Evolutionary conservation across 1,140 invertebrate genomes (phyloP).

Genomic region (Hypsibius dujardini): DNA sequence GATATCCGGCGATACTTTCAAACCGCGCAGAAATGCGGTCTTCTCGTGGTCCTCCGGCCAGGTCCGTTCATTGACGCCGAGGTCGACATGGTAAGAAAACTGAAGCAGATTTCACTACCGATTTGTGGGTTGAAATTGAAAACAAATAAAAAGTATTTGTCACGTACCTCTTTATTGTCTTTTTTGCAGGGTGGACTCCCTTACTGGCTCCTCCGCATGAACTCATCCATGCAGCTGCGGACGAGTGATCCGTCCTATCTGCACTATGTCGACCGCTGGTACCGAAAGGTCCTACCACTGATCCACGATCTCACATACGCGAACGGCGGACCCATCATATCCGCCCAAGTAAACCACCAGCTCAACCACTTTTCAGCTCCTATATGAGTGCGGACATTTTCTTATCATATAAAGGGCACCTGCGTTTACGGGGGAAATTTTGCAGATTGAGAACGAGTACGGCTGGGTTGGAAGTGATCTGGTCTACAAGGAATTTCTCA

Average conservation of each 20-base stretch:
- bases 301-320: slow-evolving; percentile 44
- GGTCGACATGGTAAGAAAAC: not conserved
- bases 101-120: too few species aligned
- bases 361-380: too few species aligned
- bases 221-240: not conserved
- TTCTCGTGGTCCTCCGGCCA: not conserved
- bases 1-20: not conserved
- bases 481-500: slow-evolving; percentile 20
- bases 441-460: slow-evolving; percentile 77
- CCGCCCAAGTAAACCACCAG: slow-evolving; percentile 54
- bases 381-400: too few species aligned
- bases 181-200: not conserved
- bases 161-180: too few species aligned
- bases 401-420: too few species aligned
- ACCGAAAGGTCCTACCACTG: slow-evolving; percentile 38
- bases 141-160: too few species aligned
- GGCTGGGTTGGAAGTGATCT: slow-evolving; percentile 35
- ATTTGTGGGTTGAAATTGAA: too few species aligned
- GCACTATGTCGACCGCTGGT: slow-evolving; percentile 44
- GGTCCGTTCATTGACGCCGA: slow-evolving; percentile 15
- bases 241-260: slow-evolving; percentile 33
- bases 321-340: slow-evolving; percentile 61
- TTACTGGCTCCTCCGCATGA: not conserved
- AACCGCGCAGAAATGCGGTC: not conserved
- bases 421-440: too few species aligned